These are phyloP conservation scores for Sphaerophoria taeniata DNA, from an alignment of 2,888 invertebrate genomes.

Conservation along the genomic window DNA sequence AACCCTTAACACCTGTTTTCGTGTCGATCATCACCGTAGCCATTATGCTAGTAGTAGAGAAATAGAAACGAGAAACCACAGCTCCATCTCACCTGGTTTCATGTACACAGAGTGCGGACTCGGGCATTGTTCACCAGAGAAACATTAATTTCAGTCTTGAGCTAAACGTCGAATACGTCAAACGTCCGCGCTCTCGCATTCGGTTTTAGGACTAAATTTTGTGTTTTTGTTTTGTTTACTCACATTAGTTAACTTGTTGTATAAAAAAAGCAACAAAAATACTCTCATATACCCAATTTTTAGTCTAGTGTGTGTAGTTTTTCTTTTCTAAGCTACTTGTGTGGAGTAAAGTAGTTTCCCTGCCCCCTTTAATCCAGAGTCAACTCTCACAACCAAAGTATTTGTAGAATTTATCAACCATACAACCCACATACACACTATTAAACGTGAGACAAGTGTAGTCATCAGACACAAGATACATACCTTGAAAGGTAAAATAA, in stretches of 20 bases:
- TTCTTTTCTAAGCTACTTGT: conserved; percentile 28
- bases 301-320: conserved; percentile 38
- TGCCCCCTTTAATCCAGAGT: not conserved
- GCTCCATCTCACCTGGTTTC: conserved; percentile 57
- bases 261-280: not conserved
- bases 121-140: conserved; percentile 69
- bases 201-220: conserved; percentile 50
- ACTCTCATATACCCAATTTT: conserved; percentile 34
- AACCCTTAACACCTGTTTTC: conserved; percentile 70
- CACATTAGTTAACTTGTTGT: conserved; percentile 30
- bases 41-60: conserved; percentile 43
- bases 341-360: conserved; percentile 22
- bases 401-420: conserved; percentile 71
- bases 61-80: conserved; percentile 42
- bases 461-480: conserved; percentile 67
- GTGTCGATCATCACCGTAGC: conserved; percentile 59
- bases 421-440: conserved; percentile 58
- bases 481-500: conserved; percentile 72
- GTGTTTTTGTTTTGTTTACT: conserved; percentile 21
- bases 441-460: conserved; percentile 63
- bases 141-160: conserved; percentile 69
- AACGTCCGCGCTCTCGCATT: conserved; percentile 70
- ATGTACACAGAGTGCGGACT: too few relatives aligned
- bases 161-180: conserved; percentile 71
- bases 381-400: conserved; percentile 54